Evolutionary conservation across 2,113 vertebrate species (phyloP).

Genomic region (Dipodomys merriami): DNA sequence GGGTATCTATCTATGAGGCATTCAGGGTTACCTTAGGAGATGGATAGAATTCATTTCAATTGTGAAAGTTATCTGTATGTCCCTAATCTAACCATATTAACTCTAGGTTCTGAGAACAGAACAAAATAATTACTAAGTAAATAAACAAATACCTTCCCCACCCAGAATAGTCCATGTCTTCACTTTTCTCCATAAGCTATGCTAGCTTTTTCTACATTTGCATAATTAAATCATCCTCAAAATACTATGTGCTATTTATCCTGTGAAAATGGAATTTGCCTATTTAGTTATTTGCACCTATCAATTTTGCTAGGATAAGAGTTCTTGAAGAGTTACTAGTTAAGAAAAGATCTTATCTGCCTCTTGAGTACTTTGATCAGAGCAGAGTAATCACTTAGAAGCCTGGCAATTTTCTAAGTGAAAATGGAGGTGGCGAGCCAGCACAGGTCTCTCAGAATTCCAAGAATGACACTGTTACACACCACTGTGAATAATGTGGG

Average conservation of each 20-base stretch:
- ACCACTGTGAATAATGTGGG: background rate
- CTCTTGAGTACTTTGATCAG: background rate
- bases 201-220: background rate
- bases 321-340: slow-evolving; percentile 3
- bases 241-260: slow-evolving; percentile 10
- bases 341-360: slow-evolving; percentile 53
- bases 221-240: slow-evolving; percentile 45
- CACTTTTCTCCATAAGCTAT: background rate
- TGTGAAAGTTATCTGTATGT: slow-evolving; percentile 7
- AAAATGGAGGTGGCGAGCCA: slow-evolving; percentile 1
- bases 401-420: slow-evolving; percentile 53
- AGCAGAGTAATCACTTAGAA: slow-evolving; percentile 45
- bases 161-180: background rate
- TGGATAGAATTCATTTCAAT: background rate
- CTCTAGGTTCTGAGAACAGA: background rate
- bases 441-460: fast-evolving
- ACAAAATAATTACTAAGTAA: slow-evolving; percentile 38
- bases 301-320: background rate
- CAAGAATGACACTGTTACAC: background rate
- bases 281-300: slow-evolving; percentile 3
- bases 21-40: background rate
- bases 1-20: background rate
- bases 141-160: background rate
- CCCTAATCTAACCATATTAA: background rate
- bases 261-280: slow-evolving; percentile 37